Percentiles rank a stretch among this genome's conserved stretches.
These are phyloP conservation scores for Pachypeltis micranthus DNA, from an alignment of 1,140 invertebrate genomes.

Conservation along the genomic window DNA sequence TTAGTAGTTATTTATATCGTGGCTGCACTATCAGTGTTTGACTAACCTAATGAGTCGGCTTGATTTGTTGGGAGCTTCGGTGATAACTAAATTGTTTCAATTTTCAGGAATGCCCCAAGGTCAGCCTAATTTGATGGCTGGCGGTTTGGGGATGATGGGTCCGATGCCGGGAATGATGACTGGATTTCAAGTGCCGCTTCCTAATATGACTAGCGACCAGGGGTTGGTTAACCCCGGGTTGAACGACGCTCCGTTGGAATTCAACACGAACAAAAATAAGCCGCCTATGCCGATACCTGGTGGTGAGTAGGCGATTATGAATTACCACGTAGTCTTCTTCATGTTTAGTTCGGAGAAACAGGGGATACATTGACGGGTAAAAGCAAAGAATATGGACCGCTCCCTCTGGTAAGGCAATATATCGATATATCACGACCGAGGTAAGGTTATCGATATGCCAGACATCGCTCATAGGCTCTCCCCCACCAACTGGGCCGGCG, in stretches of 20 bases:
- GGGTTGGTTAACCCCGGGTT: conserved; percentile 38
- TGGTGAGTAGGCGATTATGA: not conserved
- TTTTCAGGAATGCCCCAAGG: conserved; percentile 28
- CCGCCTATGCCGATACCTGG: conserved; percentile 37
- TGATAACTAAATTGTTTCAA: too few relatives aligned
- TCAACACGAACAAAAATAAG: conserved; percentile 53
- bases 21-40: too few relatives aligned
- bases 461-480: too few relatives aligned
- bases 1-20: not conserved
- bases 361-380: not conserved
- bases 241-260: conserved; percentile 55
- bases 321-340: not conserved
- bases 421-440: too few relatives aligned
- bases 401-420: too few relatives aligned
- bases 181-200: conserved; percentile 35
- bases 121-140: conserved; percentile 38
- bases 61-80: too few relatives aligned
- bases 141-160: conserved; percentile 37
- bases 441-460: too few relatives aligned
- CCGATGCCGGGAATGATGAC: conserved; percentile 28
- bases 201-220: conserved; percentile 17
- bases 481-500: too few relatives aligned
- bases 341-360: too few relatives aligned
- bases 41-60: too few relatives aligned
- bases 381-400: not conserved